Conservation (phyloP, 2,113 vertebrate species). For the Falco punctatus region DNA sequence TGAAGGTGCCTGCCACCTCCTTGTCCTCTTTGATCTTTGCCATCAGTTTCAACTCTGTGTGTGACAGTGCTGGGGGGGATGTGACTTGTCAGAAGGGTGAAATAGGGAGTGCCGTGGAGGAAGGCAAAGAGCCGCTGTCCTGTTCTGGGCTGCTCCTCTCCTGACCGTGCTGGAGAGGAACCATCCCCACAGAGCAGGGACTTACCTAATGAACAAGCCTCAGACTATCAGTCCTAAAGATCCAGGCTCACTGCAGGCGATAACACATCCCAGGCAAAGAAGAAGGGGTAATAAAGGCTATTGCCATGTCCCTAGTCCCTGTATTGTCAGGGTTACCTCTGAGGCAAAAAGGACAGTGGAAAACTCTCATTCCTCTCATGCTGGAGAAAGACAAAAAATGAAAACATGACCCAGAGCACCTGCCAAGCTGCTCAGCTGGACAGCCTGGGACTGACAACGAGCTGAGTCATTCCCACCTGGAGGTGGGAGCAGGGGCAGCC, state of each 20-base stretch:
- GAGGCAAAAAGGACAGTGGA: neutral
- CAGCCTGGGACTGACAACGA: fast-evolving
- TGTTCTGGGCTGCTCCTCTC: neutral
- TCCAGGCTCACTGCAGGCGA: neutral
- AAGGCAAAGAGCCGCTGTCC: fast-evolving
- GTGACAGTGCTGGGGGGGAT: fast-evolving
- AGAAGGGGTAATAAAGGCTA: neutral
- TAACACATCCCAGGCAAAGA: neutral
- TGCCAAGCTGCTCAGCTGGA: fast-evolving
- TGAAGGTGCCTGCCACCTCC: neutral
- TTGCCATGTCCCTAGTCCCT: neutral
- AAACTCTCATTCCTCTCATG: neutral
- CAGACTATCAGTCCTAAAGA: neutral
- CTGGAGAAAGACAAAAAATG: neutral
- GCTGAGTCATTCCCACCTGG: neutral
- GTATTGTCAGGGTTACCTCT: neutral
- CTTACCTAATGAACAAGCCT: fast-evolving
- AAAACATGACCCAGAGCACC: neutral
- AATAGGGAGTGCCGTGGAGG: neutral
- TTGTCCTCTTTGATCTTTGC: conserved; percentile 18
- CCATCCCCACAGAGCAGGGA: no score
- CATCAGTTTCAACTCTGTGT: neutral
- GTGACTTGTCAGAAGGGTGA: neutral
- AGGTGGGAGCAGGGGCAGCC: neutral
- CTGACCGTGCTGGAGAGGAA: neutral